Base-by-base conservation (phyloP, 2,113 vertebrate species). In the Strigops habroptila region DNA sequence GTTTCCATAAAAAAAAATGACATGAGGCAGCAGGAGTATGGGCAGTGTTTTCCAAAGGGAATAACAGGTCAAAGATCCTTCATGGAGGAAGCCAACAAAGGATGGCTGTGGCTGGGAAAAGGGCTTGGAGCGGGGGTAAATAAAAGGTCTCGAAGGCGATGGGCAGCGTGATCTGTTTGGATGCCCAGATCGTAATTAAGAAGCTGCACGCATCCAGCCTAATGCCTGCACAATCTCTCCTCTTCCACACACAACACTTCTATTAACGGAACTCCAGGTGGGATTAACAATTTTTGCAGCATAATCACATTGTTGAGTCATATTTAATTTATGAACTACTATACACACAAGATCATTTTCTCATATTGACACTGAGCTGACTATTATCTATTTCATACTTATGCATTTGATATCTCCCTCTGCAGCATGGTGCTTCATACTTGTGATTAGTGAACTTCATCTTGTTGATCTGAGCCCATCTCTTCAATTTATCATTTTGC, bases 291-390 rank as follows among this genome's bases (percentile, higher is more conserved):
- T 84, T 93, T 92, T 64, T 95, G 80, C 57, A 95, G 27, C 52
- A 91, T 39, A 93, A 95, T 92, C 94, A 92, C 51, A 91, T 87
- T 86, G 91, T 95, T 89, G 76, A 96, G 52, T 93, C 83, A 84
- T 95, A 92, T 92, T 93, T 96, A 94, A 95, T 94, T 97, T 95
- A 89, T 79, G 86, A 95, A 62, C 43, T 77, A 48, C 91, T 89
- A 48, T 25, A 84, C 64, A 86, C 83, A 93, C 49, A 81, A 78
- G 77, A 86, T 89, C 62, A 71, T 96, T 93, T 95, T 89, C 91
- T 92, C 92, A 60, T 86, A 86, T 84, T 92, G 93, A 89, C 0
- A 6, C 82, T 87, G 91, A 95, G 82, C 62, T 92, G 80, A 92
- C 94, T 95, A 91, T 95, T 94, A 95, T 70, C 89, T 82, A 82